Base-by-base conservation (phyloP, 2,113 vertebrate genomes). In the Oncorhynchus keta region DNA sequence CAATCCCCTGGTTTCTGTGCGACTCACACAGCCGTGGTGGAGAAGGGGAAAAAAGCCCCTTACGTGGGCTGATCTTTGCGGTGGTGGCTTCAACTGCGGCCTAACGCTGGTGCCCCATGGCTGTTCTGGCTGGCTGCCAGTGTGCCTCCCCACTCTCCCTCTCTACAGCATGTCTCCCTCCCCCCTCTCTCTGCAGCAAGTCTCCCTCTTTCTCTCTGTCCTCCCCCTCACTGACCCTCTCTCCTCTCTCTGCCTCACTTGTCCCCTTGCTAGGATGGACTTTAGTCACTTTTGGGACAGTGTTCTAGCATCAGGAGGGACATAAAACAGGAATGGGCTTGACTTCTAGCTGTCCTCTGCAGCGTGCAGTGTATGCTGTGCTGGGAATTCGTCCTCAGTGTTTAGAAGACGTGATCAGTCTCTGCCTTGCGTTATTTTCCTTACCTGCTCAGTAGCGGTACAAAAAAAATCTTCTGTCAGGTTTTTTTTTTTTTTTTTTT, bases 1-100 rank as follows among this genome's bases (percentile, higher is more conserved):
- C 78, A 75, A 79, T 88, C 81, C 85, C 76, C 84, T 84, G 82
- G 85, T 86, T 84, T 89, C 83, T 88, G 86, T 85, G 91, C 88
- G 89, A 81, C 88, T 89, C 87, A 84, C 86, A 83, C 20, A 72
- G 83, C 80, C 80, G 76, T 88, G 90, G 88, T 83, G 85, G 86
- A 89, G 82, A 86, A 0, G 73, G 74, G 67, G 45, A 79, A 81
- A 66, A 77, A 80, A 85, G 67, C 11, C 62, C 73, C 32, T 55
- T 79, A 73, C 79, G 77, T 75, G 68, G 68, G 68, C 68, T 70
- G 76, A 28, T 75, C 85, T 81, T 67, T 75, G 16, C 81, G 72
- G 68, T 76, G 71, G 64, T 78, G 65, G 82, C 80, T 85, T 78
- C 49, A 26, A 66, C 76, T 67, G 66, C 75, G 81, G 85, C 82